Evolutionary conservation across 2,113 vertebrate species (phyloP).

Genomic region (Ceuthmochares aereus): DNA sequence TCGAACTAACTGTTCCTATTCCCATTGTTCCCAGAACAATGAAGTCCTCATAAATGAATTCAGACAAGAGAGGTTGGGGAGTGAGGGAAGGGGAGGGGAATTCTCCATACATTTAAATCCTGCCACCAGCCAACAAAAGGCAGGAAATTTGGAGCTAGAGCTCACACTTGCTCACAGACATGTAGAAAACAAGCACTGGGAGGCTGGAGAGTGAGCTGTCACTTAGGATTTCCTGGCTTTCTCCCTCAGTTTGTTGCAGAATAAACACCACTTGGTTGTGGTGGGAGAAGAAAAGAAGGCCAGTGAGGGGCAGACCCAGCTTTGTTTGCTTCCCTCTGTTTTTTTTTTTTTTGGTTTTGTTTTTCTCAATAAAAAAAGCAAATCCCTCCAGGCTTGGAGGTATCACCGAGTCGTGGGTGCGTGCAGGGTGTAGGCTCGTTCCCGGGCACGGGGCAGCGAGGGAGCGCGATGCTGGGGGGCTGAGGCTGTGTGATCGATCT

Average conservation of each 20-base stretch:
- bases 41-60: constrained; percentile 44
- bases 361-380: no score
- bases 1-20: constrained; percentile 62
- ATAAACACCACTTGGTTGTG: constrained; percentile 10
- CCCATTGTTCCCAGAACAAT: constrained; percentile 72
- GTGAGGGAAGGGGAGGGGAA: neutral
- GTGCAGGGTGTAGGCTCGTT: neutral
- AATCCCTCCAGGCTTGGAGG: neutral
- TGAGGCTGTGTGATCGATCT: neutral
- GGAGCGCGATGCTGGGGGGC: neutral
- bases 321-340: neutral
- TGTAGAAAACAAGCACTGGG: constrained; percentile 27
- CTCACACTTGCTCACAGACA: constrained; percentile 50
- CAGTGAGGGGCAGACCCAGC: neutral
- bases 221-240: constrained; percentile 66
- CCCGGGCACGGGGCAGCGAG: fast-evolving
- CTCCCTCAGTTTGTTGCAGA: constrained; percentile 4
- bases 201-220: constrained; percentile 8
- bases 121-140: constrained; percentile 59
- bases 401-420: neutral
- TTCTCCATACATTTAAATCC: constrained; percentile 56
- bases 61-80: neutral
- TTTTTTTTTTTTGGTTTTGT: no score
- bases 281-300: neutral
- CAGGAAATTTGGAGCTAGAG: constrained; percentile 59